Conservation (phyloP, 1,140 invertebrate species). For the Diachasma alloeum region DNA sequence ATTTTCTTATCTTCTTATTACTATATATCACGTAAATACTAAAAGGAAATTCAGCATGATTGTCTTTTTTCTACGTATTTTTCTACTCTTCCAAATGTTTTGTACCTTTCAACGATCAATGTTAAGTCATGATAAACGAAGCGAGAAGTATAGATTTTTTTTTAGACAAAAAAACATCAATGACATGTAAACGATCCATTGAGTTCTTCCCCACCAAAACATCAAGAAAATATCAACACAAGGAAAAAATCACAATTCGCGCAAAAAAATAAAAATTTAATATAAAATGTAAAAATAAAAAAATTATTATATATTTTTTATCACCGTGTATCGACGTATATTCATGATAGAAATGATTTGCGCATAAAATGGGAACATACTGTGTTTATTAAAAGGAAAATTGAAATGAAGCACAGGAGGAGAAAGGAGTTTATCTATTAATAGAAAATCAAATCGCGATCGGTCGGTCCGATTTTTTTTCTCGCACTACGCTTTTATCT, state of each 20-base stretch:
- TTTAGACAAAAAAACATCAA: not conserved
- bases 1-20: not conserved
- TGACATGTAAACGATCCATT: not conserved
- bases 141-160: not conserved
- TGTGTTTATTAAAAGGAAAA: not conserved
- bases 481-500: conserved; percentile 22
- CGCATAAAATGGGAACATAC: conserved; percentile 20
- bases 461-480: conserved; percentile 20
- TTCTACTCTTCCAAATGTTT: conserved; percentile 26
- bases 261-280: not conserved
- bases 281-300: conserved; percentile 10
- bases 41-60: not conserved
- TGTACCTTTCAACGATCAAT: not conserved
- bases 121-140: not conserved
- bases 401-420: not conserved
- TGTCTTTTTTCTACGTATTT: conserved; percentile 29
- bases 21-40: not conserved
- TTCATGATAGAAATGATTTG: conserved; percentile 21
- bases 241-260: not conserved
- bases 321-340: conserved; percentile 14
- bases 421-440: conserved; percentile 7
- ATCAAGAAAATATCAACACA: not conserved
- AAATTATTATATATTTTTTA: conserved; percentile 24
- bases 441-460: conserved; percentile 16
- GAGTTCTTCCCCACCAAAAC: not conserved